phyloP scores from a whole-genome alignment of 2,888 invertebrate genomes.

The Oasisia sp. region DNA sequence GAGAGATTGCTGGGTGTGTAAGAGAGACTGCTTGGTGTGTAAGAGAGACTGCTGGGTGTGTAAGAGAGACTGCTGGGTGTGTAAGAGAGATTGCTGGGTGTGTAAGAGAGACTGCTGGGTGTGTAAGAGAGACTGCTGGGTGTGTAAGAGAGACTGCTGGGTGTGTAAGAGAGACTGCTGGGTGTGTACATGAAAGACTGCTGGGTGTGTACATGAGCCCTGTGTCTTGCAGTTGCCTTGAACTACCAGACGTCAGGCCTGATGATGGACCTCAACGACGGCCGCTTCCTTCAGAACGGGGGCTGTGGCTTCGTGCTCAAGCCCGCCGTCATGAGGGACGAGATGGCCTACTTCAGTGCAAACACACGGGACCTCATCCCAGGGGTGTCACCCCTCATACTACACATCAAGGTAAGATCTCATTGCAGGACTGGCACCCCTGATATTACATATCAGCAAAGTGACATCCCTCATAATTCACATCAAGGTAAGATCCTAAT shows the following conservation, averaged over 20 bases:
- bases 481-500: slow-evolving; percentile 64
- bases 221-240: slow-evolving; percentile 67
- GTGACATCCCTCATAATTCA: too few species aligned
- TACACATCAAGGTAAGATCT: slow-evolving; percentile 65
- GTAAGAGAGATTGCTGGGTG: too few species aligned
- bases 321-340: slow-evolving; percentile 70
- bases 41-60: too few species aligned
- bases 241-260: slow-evolving; percentile 73
- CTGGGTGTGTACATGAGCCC: neutral
- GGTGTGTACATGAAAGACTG: too few species aligned
- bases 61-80: too few species aligned
- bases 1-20: too few species aligned
- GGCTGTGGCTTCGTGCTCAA: slow-evolving; percentile 73
- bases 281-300: slow-evolving; percentile 72
- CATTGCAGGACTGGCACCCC: slow-evolving; percentile 67
- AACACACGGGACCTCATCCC: slow-evolving; percentile 66
- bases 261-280: slow-evolving; percentile 74
- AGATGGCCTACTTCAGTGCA: slow-evolving; percentile 66
- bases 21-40: too few species aligned
- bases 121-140: too few species aligned
- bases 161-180: too few species aligned
- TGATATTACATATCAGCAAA: slow-evolving; percentile 65
- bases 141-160: too few species aligned
- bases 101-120: too few species aligned
- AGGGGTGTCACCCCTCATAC: slow-evolving; percentile 66